Percentiles rank a stretch among this genome's conserved stretches.
phyloP scores from a whole-genome alignment of 2,113 vertebrate genomes.

The Hirundichthys speculiger region DNA sequence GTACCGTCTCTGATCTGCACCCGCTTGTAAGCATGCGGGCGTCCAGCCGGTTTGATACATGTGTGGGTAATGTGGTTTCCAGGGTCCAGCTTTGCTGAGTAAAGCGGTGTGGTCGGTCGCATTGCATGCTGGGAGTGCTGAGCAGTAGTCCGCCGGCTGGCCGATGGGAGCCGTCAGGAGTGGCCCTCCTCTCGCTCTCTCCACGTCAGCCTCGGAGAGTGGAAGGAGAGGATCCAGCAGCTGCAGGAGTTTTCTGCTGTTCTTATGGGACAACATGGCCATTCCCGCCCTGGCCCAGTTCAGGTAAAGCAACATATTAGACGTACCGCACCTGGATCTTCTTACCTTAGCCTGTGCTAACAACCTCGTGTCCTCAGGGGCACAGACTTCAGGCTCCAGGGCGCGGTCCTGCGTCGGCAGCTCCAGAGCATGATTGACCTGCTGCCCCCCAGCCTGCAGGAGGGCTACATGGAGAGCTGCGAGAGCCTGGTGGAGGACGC shows the following conservation, averaged over 20 bases:
- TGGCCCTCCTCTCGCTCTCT: conserved; percentile 85
- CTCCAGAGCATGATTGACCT: conserved; percentile 86
- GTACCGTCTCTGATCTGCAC: conserved; percentile 34
- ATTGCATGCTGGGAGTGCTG: conserved; percentile 90
- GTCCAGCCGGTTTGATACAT: not conserved
- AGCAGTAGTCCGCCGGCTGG: conserved; percentile 78
- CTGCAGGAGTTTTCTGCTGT: conserved; percentile 85
- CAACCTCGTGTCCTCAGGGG: conserved; percentile 61
- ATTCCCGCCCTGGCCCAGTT: conserved; percentile 84
- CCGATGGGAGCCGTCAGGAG: conserved; percentile 83
- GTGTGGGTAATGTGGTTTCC: conserved; percentile 14
- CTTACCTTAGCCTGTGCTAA: not conserved
- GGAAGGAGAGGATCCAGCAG: conserved; percentile 88
- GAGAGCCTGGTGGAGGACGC: conserved; percentile 79
- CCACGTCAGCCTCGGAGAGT: conserved; percentile 88
- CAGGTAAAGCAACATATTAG: conserved; percentile 78
- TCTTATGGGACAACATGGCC: conserved; percentile 92
- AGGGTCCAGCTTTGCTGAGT: conserved; percentile 91
- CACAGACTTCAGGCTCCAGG: conserved; percentile 88
- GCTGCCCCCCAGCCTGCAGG: conserved; percentile 83
- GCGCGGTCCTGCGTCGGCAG: conserved; percentile 83
- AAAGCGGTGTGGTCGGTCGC: conserved; percentile 91
- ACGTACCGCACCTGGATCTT: not conserved
- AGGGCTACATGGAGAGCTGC: conserved; percentile 86
- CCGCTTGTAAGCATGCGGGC: not conserved